phyloP scores from a whole-genome alignment of 30 jellyfish, hydroid and myxozoan genomes.

The Phacellophora camtschatica region DNA sequence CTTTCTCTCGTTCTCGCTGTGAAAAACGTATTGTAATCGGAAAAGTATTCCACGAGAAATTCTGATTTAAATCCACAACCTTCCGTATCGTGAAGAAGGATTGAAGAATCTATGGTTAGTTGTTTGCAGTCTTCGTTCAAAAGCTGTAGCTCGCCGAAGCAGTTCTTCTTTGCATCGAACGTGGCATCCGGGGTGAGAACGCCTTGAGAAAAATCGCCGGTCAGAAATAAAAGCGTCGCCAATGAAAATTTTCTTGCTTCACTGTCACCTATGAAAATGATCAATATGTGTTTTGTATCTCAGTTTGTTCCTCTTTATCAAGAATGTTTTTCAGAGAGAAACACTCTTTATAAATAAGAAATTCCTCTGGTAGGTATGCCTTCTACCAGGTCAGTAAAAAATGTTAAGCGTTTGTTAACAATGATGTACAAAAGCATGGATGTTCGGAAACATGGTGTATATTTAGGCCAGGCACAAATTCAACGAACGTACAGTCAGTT shows the following conservation, averaged over 20 bases:
- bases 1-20: conserved; percentile 32
- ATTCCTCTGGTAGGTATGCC: too few relatives aligned
- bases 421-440: too few relatives aligned
- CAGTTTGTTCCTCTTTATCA: neutral
- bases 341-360: neutral
- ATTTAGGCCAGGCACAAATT: too few relatives aligned
- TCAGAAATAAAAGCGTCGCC: conserved; percentile 28
- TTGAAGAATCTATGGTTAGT: conserved; percentile 9
- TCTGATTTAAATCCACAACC: conserved; percentile 13
- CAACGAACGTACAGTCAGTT: too few relatives aligned
- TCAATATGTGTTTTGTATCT: neutral
- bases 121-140: conserved; percentile 38
- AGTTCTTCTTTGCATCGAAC: neutral
- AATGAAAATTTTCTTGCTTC: conserved; percentile 54
- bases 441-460: too few relatives aligned
- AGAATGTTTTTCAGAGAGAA: neutral
- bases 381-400: too few relatives aligned
- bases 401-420: too few relatives aligned
- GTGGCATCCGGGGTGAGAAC: neutral
- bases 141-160: conserved; percentile 54
- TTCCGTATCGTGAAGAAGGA: conserved; percentile 7
- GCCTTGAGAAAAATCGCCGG: conserved; percentile 34
- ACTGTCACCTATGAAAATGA: conserved; percentile 68
- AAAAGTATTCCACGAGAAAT: conserved; percentile 47
- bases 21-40: conserved; percentile 59